Evolutionary conservation across 2,888 invertebrate species (phyloP).

Genomic region (Dioctria linearis): DNA sequence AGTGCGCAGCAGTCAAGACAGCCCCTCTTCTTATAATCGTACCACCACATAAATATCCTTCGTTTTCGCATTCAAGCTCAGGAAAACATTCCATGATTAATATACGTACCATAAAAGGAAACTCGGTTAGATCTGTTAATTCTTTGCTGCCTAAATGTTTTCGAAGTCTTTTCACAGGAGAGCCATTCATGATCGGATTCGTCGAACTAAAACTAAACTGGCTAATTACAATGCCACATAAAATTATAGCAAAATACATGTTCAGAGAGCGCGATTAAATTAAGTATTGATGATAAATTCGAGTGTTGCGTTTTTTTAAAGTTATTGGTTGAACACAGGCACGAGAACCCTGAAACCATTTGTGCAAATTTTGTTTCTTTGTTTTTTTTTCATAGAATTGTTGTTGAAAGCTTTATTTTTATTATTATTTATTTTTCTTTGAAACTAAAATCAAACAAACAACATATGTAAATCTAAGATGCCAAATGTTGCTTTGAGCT

Average conservation of each 20-base stretch:
- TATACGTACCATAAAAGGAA: constrained; percentile 5
- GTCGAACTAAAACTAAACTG: background rate
- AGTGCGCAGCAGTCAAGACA: constrained; percentile 24
- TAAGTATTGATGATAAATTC: too few relatives aligned
- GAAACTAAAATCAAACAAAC: too few relatives aligned
- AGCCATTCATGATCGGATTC: background rate
- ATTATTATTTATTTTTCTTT: too few relatives aligned
- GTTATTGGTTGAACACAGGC: too few relatives aligned
- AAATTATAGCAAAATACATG: background rate
- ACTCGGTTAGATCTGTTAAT: background rate
- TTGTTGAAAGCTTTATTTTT: too few relatives aligned
- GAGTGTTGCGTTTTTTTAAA: too few relatives aligned
- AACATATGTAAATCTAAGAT: too few relatives aligned
- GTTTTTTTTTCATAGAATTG: too few relatives aligned
- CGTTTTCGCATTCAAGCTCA: background rate
- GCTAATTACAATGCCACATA: background rate
- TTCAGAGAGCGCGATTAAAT: too few relatives aligned
- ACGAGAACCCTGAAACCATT: too few relatives aligned
- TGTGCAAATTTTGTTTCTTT: too few relatives aligned
- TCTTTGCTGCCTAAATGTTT: background rate
- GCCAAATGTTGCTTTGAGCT: too few relatives aligned
- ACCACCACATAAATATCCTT: background rate
- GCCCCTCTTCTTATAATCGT: background rate
- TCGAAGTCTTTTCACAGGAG: background rate
- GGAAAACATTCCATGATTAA: background rate